Evolutionary conservation across 2,888 invertebrate species (phyloP).

Genomic region (Cantharis rustica): DNA sequence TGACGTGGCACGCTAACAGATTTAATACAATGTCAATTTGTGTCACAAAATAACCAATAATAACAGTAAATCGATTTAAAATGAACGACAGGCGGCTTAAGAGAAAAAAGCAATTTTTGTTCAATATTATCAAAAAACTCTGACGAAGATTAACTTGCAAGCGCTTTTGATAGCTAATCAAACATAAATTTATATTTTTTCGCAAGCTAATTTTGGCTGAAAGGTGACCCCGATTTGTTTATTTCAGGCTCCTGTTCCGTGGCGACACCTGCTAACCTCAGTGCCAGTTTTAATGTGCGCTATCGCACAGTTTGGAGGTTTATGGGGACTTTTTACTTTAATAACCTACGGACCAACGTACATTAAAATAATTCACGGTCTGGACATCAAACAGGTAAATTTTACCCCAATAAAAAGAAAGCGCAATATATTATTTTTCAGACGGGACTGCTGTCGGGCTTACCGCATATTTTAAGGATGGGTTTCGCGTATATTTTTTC

Average conservation of each 20-base stretch:
- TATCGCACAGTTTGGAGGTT: slow-evolving; percentile 67
- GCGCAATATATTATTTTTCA: slow-evolving; percentile 41
- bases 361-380: slow-evolving; percentile 70
- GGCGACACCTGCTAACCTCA: slow-evolving; percentile 65
- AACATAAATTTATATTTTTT: neutral
- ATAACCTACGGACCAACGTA: slow-evolving; percentile 75
- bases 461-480: slow-evolving; percentile 66
- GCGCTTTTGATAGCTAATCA: neutral
- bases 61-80: slow-evolving; percentile 11
- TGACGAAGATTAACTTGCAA: slow-evolving; percentile 3
- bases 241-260: slow-evolving; percentile 61
- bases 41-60: slow-evolving; percentile 10
- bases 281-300: slow-evolving; percentile 68
- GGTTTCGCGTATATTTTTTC: slow-evolving; percentile 64
- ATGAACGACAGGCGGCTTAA: slow-evolving; percentile 2
- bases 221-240: neutral
- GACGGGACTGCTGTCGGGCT: slow-evolving; percentile 67
- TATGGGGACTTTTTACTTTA: slow-evolving; percentile 72
- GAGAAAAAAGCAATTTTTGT: slow-evolving; percentile 7
- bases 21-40: slow-evolving; percentile 8
- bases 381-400: slow-evolving; percentile 68
- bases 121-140: neutral
- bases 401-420: neutral
- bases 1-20: neutral
- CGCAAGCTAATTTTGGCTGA: no score